Evolutionary conservation across 2,797 vertebrate species (phyloP).

Genomic region (Pitangus sulphuratus): DNA sequence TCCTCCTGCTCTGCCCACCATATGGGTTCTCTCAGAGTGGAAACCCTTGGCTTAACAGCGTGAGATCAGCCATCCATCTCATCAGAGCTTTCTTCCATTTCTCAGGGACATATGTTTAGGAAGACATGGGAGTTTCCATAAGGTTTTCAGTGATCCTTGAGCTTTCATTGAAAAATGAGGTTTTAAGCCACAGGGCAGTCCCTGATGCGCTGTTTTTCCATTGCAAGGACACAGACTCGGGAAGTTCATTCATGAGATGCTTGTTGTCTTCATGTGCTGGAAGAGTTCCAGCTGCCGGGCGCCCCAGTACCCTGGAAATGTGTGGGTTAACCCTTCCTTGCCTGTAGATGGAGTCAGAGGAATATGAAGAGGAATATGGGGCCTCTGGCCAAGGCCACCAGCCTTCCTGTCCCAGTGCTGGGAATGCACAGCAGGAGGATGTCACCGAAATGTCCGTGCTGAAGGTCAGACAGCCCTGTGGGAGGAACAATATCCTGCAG

Average conservation of each 20-base stretch:
- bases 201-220: slow-evolving; percentile 21
- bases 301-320: slow-evolving; percentile 34
- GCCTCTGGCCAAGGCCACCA: neutral
- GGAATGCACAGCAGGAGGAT: neutral
- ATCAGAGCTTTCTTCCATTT: neutral
- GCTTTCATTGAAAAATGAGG: slow-evolving; percentile 49
- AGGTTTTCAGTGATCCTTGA: slow-evolving; percentile 41
- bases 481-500: neutral
- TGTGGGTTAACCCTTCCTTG: slow-evolving; percentile 60
- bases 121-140: slow-evolving; percentile 19
- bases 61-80: neutral
- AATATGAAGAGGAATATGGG: neutral
- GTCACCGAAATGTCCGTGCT: neutral
- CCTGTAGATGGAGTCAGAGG: slow-evolving; percentile 14
- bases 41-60: neutral
- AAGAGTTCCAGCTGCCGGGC: neutral
- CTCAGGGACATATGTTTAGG: neutral
- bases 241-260: slow-evolving; percentile 39
- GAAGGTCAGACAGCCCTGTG: neutral
- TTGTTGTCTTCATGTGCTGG: slow-evolving; percentile 19
- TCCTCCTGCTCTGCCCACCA: neutral
- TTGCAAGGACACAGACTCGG: slow-evolving; percentile 1
- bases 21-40: neutral
- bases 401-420: neutral
- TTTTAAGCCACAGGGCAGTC: slow-evolving; percentile 20